Percentiles rank a stretch among this genome's conserved stretches.
phyloP scores from a whole-genome alignment of 2,113 vertebrate species.

The Siniperca knerii region DNA sequence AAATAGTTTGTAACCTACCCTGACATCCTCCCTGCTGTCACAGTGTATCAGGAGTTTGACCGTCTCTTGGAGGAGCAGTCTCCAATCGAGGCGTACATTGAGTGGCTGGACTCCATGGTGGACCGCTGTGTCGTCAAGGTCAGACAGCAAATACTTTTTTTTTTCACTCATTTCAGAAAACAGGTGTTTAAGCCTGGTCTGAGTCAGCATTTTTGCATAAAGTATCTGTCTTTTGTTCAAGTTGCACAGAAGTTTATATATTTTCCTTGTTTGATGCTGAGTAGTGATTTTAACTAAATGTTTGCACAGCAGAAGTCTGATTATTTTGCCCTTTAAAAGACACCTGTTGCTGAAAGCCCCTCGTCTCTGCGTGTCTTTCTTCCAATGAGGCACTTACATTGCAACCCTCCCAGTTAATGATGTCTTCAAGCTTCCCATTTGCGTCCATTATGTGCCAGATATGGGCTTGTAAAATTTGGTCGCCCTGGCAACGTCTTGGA shows the following conservation, averaged over 20 bases:
- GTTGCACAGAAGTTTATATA: neutral
- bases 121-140: constrained; percentile 98
- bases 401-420: constrained; percentile 85
- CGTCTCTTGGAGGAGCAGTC: constrained; percentile 97
- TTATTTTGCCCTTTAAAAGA: constrained; percentile 31
- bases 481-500: constrained; percentile 79
- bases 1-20: neutral
- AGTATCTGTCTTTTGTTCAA: neutral
- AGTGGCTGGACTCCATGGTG: constrained; percentile 99
- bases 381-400: constrained; percentile 58
- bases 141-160: constrained; percentile 65
- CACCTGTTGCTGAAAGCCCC: constrained; percentile 63
- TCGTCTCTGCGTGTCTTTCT: constrained; percentile 57
- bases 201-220: neutral
- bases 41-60: constrained; percentile 99
- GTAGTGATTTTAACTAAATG: constrained; percentile 10
- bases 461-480: constrained; percentile 87
- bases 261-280: neutral
- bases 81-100: constrained; percentile 96
- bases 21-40: constrained; percentile 25
- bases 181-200: neutral
- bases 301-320: constrained; percentile 28
- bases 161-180: neutral
- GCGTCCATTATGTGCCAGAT: constrained; percentile 85
- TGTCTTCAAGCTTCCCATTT: constrained; percentile 87